Evolutionary conservation across 2,888 invertebrate species (phyloP).

Genomic region (Tachina fera): DNA sequence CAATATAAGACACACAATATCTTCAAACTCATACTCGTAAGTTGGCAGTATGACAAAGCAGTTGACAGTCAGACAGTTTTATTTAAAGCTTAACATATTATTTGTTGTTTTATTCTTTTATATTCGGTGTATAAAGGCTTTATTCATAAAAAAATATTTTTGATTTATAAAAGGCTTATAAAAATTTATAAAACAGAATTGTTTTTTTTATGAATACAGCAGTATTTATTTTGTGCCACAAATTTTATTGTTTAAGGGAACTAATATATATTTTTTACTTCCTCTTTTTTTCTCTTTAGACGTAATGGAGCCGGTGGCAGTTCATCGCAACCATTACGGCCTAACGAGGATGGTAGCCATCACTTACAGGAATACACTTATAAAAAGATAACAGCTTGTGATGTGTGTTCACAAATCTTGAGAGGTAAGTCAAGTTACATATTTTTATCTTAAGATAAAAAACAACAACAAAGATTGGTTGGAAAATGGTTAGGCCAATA

Average conservation of each 20-base stretch:
- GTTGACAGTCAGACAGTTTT: not conserved
- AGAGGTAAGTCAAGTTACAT: slow-evolving; percentile 86
- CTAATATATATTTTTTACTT: not conserved
- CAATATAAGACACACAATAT: too few relatives aligned
- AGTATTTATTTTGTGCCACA: not conserved
- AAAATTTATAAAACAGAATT: too few relatives aligned
- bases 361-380: slow-evolving; percentile 97
- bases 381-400: slow-evolving; percentile 97
- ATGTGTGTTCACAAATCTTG: slow-evolving; percentile 95
- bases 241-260: not conserved
- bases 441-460: too few relatives aligned
- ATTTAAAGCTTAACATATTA: not conserved
- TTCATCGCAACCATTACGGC: slow-evolving; percentile 81
- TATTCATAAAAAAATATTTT: too few relatives aligned
- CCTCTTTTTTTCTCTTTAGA: slow-evolving; percentile 79
- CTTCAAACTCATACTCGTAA: too few relatives aligned
- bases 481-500: too few relatives aligned
- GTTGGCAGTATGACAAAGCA: not conserved
- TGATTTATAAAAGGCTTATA: too few relatives aligned
- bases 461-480: too few relatives aligned
- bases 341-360: slow-evolving; percentile 85
- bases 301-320: slow-evolving; percentile 89
- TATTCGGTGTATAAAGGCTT: not conserved
- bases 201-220: too few relatives aligned
- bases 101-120: not conserved